Evolutionary conservation across 2,888 invertebrate genomes (phyloP).

Genomic region (Plebejus anna): DNA sequence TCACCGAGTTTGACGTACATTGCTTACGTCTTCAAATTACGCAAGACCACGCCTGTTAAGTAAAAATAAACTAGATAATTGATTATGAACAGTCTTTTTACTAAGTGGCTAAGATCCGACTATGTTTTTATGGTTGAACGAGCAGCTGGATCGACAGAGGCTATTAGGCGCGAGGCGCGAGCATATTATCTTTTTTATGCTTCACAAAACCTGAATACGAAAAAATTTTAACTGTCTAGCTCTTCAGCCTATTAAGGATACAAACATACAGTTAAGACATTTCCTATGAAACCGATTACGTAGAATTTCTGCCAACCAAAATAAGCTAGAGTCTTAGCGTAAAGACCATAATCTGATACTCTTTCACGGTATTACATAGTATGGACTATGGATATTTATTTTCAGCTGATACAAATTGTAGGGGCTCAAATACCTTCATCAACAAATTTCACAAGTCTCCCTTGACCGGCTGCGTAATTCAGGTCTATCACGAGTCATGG

Average conservation of each 20-base stretch:
- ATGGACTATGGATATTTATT: too few species aligned
- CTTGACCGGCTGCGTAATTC: background rate
- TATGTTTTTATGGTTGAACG: background rate
- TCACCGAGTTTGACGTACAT: background rate
- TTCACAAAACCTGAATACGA: background rate
- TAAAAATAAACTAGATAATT: slow-evolving; percentile 4
- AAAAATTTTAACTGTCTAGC: background rate
- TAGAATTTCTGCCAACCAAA: too few species aligned
- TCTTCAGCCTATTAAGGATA: background rate
- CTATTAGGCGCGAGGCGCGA: background rate
- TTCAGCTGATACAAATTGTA: background rate
- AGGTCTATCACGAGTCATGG: background rate
- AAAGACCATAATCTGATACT: too few species aligned
- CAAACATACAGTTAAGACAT: background rate
- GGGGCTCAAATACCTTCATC: background rate
- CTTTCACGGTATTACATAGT: too few species aligned
- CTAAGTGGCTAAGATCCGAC: background rate
- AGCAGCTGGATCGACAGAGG: background rate
- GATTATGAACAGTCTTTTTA: background rate
- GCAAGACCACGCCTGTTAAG: background rate
- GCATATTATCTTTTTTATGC: background rate
- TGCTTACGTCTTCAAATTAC: background rate
- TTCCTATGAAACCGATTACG: too few species aligned
- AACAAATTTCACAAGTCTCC: background rate
- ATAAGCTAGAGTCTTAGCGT: too few species aligned